Percentiles rank a stretch among this genome's conserved stretches.
These are phyloP conservation scores for Chrysopa pallens DNA, from an alignment of 1,140 invertebrate species.

Conservation along the genomic window DNA sequence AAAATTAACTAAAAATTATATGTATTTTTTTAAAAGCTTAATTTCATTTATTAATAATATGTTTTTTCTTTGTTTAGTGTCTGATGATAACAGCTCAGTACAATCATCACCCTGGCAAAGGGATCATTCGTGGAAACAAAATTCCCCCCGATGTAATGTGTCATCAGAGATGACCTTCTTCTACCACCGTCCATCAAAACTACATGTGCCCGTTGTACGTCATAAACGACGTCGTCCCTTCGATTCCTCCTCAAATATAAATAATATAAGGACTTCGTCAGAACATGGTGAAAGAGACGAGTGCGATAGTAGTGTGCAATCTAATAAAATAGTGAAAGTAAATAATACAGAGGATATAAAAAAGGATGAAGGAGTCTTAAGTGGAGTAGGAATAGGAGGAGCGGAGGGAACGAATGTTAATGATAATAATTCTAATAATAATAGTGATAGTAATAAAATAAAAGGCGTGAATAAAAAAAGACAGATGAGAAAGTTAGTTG, in stretches of 20 bases:
- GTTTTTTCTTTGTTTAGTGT: constrained; percentile 32
- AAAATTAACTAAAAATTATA: no score
- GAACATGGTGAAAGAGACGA: no score
- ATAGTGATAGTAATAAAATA: background rate
- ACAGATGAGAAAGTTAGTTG: background rate
- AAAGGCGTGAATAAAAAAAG: background rate
- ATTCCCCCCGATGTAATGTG: constrained; percentile 45
- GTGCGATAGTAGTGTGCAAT: background rate
- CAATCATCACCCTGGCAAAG: constrained; percentile 76
- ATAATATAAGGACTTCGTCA: no score
- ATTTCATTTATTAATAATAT: constrained; percentile 1
- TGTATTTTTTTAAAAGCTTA: no score
- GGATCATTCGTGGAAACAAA: constrained; percentile 74
- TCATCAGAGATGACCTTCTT: constrained; percentile 55
- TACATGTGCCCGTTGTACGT: constrained; percentile 9
- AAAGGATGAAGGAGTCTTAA: no score
- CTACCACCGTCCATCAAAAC: constrained; percentile 33
- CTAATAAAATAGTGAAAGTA: background rate
- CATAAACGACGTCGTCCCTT: constrained; percentile 24
- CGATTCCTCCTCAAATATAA: constrained; percentile 8
- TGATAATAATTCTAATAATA: background rate
- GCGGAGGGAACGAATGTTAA: background rate
- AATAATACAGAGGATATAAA: background rate
- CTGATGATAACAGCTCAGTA: constrained; percentile 73
- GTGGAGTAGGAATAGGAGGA: background rate